Base-by-base conservation (phyloP, 2,888 invertebrate species). In the Artemia sp. region DNA sequence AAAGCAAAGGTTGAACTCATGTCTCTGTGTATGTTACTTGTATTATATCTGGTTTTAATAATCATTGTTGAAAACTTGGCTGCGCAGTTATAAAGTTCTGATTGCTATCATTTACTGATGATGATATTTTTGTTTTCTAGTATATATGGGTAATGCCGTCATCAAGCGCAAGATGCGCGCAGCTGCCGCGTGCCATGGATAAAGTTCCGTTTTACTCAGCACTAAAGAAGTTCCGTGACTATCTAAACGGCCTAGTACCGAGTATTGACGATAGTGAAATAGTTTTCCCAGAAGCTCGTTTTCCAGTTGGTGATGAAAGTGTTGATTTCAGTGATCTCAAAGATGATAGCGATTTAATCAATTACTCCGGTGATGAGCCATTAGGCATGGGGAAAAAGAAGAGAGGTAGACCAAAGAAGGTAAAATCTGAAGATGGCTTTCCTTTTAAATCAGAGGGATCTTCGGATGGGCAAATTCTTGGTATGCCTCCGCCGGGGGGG, bases 141-240 rank as follows among this genome's bases (percentile, higher is more conserved):
- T 89, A 91, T 79, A 91, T 95, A 84, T 97, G 92, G 91, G 96
- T 97, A 78, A 95, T 96, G 95, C 96, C 96, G 73, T 96, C 95
- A 70, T 95, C 95, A 69, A 94, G 93, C 77, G 95, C 96, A 68
- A 85, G 96, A 69, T 96, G 94, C 82, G 93, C 96, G 58, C 95
- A 96, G 80, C 82, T 96, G 74, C 96, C 96, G n/a, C 85, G 95
- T 74, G 94, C 95, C 24, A 90, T 92, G 0, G 96, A 97, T 82
- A 97, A 97, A 82, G 92, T 97, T 72, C 96, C 96, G 73, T 97
- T 94, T 82, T 97, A 95, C 82, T 86, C 90, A 72, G 94, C 94
- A 69, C 83, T 96, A 67, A 94, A 92, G 80, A 93, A 93, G 81
- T 91, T 95, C 80, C 85, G 94, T 70, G 96, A 96, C 81, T 92